A percentile compares a stretch with the other conserved stretches of the same genome.
phyloP scores from a whole-genome alignment of 37 sponge, comb jelly and placozoan genomes.

The Aphrocallistes beatrix region DNA sequence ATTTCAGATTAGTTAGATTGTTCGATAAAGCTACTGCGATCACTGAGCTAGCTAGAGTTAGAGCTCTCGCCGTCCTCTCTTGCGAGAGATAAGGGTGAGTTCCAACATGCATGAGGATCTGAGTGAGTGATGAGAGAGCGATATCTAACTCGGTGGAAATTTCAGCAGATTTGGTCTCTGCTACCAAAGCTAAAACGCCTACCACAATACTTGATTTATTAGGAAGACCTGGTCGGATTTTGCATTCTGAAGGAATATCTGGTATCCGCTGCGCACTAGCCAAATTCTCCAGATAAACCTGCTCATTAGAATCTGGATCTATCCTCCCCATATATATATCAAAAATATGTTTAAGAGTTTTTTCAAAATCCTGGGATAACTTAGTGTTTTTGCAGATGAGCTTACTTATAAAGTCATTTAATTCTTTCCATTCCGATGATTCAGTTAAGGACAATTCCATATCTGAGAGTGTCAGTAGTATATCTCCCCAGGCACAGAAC shows the following conservation, averaged over 20 bases:
- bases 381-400: too few species aligned
- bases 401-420: not conserved
- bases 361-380: too few species aligned
- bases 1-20: too few species aligned
- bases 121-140: not conserved
- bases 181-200: not conserved
- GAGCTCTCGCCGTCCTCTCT: not conserved
- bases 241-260: too few species aligned
- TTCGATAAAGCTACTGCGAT: too few species aligned
- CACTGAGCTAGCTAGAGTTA: not conserved
- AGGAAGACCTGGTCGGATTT: too few species aligned
- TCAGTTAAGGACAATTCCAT: not conserved
- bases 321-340: too few species aligned
- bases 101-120: not conserved
- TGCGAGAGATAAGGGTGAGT: not conserved
- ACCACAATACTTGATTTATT: not conserved
- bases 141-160: too few species aligned
- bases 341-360: too few species aligned
- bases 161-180: not conserved
- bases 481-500: not conserved
- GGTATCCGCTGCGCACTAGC: too few species aligned
- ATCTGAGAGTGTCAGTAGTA: not conserved
- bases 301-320: too few species aligned
- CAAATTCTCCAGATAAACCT: too few species aligned
- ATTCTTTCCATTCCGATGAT: not conserved